These are phyloP conservation scores for Germaria angustata DNA, from an alignment of 2,888 invertebrate species.

Conservation along the genomic window DNA sequence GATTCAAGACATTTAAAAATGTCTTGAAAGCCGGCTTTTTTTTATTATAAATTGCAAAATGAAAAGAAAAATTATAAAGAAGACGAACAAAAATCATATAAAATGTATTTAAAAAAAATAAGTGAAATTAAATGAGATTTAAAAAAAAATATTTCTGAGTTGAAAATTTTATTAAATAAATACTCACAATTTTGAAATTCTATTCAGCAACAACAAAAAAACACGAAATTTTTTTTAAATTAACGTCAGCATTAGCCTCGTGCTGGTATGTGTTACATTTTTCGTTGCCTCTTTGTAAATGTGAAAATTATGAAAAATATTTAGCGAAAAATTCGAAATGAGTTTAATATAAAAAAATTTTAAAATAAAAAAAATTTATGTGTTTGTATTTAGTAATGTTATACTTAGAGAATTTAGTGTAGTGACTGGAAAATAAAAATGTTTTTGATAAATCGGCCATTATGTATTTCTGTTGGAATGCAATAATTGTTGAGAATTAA, in stretches of 20 bases:
- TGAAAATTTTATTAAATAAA: slow-evolving; percentile 40
- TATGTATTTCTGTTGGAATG: not conserved
- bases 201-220: slow-evolving; percentile 28
- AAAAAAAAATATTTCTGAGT: not conserved
- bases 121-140: slow-evolving; percentile 49
- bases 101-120: slow-evolving; percentile 44
- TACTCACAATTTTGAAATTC: slow-evolving; percentile 45
- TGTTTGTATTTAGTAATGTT: not conserved
- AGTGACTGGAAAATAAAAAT: not conserved
- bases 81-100: slow-evolving; percentile 15
- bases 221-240: slow-evolving; percentile 36
- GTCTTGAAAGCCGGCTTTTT: slow-evolving; percentile 50
- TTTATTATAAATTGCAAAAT: slow-evolving; percentile 29
- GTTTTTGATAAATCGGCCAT: not conserved
- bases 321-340: slow-evolving; percentile 51
- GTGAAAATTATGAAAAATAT: slow-evolving; percentile 61
- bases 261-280: slow-evolving; percentile 63
- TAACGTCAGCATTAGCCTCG: slow-evolving; percentile 67
- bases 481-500: not conserved
- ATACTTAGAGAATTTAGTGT: not conserved
- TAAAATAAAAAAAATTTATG: not conserved
- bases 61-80: slow-evolving; percentile 23
- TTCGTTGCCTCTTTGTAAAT: slow-evolving; percentile 41
- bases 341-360: slow-evolving; percentile 13
- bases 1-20: not conserved